These are phyloP conservation scores for Rhyacichthys aspro DNA, from an alignment of 2,797 vertebrate genomes.

Conservation along the genomic window DNA sequence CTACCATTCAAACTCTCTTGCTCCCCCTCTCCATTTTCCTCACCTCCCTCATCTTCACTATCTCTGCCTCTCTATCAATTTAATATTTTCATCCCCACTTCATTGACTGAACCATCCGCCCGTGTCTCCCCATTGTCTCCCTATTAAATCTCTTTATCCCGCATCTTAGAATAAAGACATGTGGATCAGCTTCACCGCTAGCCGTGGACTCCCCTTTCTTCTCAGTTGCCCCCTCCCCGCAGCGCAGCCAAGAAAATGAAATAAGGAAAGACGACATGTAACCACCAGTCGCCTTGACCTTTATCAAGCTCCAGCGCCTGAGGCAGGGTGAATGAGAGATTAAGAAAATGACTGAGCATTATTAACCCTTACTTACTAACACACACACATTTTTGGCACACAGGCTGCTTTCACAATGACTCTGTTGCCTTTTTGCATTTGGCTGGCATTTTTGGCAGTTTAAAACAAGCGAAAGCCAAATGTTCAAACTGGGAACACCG, in stretches of 20 bases:
- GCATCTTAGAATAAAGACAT: conserved; percentile 59
- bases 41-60: conserved; percentile 42
- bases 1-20: conserved; percentile 52
- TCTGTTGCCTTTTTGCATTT: conserved; percentile 27
- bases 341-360: conserved; percentile 76
- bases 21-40: conserved; percentile 53
- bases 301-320: conserved; percentile 68
- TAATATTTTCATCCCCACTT: conserved; percentile 66
- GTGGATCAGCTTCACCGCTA: conserved; percentile 37
- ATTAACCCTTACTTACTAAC: conserved; percentile 64
- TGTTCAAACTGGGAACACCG: conserved; percentile 50
- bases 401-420: conserved; percentile 28
- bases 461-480: conserved; percentile 35
- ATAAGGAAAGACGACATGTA: conserved; percentile 66
- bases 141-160: conserved; percentile 63
- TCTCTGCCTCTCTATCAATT: conserved; percentile 57
- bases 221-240: conserved; percentile 23
- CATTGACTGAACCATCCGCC: conserved; percentile 40
- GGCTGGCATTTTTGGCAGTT: conserved; percentile 38
- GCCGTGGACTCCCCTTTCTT: conserved; percentile 39
- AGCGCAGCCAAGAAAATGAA: conserved; percentile 57
- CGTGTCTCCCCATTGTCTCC: conserved; percentile 42
- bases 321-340: conserved; percentile 70
- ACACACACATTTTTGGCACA: conserved; percentile 34
- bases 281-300: conserved; percentile 78